Base-by-base conservation (phyloP, 2,888 invertebrate genomes). In the Auanema freiburgensis region DNA sequence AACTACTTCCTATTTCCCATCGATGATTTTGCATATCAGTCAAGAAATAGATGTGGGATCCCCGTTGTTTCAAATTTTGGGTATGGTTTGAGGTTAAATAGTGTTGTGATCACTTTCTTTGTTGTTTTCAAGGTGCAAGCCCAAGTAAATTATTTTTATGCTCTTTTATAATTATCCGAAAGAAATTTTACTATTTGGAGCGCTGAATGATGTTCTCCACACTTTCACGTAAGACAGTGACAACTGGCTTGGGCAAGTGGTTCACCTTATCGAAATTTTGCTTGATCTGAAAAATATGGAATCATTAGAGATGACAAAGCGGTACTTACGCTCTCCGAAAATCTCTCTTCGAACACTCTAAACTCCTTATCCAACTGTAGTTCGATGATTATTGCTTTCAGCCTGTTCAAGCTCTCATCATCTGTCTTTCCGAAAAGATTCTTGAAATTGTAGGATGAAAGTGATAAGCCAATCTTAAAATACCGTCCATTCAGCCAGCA, bases 401-500 rank as follows among this genome's bases (percentile, higher is more conserved):
- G 60, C 10, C 43, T 63, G 11, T 54, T 59, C 8, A 73, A 55
- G 33, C 69, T 72, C 18, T 65, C 66, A n/a, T 56, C 54, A 12
- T 77, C 74, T 1, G 57, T 12, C 6, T 63, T 64, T 12, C 76
- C 76, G 59, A 75, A 78, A 23, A 57, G 63, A 5, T 52, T 53
- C 63, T 63, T 25, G 44, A 49, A n/a, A 42, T 21, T 58, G 42
- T 52, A 71, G 23, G 41, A 43, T 10, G 43, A 25, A 21, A 40
- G 40, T 11, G 24, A 4, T 14, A 18, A 49, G 42, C n/a, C 2
- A 8, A 16, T 49, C 56, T 50, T 53, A 25, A 44, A 59, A 59
- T 12, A 51, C 33, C 4, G 42, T n/a, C 24, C 46, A 46, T 10
- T 46, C 16, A 3, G 16, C 46, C 21, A 18, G 10, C 16, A 21